Conservation (phyloP, 2,797 vertebrate species). For the Carcharodon carcharias region DNA sequence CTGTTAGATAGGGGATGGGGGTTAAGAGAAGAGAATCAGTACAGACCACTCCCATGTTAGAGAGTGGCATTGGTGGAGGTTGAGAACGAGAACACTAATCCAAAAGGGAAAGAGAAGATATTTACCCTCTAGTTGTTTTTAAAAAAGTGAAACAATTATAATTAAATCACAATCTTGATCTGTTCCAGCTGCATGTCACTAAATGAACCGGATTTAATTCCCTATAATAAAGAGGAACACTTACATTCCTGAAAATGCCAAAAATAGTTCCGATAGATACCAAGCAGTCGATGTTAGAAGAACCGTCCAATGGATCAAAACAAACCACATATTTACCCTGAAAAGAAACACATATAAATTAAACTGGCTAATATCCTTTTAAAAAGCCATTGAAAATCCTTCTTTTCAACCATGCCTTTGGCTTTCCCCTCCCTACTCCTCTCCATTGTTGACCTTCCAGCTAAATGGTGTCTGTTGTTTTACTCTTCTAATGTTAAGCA, state of each 20-base stretch:
- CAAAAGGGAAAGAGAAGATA: neutral
- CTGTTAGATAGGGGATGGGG: neutral
- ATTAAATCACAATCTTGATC: neutral
- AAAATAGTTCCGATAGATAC: constrained; percentile 94
- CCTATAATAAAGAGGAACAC: constrained; percentile 39
- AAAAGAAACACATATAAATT: neutral
- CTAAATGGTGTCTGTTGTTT: too few relatives aligned
- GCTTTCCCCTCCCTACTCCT: neutral
- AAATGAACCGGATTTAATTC: neutral
- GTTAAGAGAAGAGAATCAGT: neutral
- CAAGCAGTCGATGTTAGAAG: constrained; percentile 95
- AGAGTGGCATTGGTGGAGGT: neutral
- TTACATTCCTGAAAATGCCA: constrained; percentile 87
- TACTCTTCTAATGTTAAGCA: neutral
- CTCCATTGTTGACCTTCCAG: too few relatives aligned
- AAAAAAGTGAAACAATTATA: neutral
- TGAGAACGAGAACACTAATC: neutral
- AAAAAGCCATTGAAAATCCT: neutral
- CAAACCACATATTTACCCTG: constrained; percentile 95
- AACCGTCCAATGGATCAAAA: constrained; percentile 95
- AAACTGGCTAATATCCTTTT: neutral
- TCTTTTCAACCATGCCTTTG: neutral
- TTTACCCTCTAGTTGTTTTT: neutral
- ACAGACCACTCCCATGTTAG: neutral
- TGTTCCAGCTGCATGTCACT: neutral